A percentile compares a stretch with the other conserved stretches of the same genome.
Conservation (phyloP, 2,797 vertebrate species). For the Rousettus madagascariensis region DNA sequence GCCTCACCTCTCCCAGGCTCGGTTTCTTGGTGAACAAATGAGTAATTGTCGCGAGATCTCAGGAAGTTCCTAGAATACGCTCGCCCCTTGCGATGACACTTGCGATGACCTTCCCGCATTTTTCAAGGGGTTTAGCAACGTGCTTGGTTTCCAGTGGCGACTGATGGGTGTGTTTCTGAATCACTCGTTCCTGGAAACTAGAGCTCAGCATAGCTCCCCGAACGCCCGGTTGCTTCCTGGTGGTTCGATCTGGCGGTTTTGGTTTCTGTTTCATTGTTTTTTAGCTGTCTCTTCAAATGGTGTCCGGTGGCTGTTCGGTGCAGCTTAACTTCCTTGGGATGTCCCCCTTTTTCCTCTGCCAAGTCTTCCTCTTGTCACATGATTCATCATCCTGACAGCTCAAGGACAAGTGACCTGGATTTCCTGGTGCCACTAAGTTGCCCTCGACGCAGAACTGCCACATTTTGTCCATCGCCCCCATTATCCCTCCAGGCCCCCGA, state of each 20-base stretch:
- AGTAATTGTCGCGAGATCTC: rapidly evolving
- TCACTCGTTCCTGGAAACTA: not conserved
- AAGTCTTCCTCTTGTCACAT: rapidly evolving
- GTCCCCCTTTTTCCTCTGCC: not conserved
- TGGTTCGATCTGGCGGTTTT: not conserved
- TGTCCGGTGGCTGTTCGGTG: rapidly evolving
- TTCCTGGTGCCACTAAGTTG: rapidly evolving
- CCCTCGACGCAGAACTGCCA: not conserved
- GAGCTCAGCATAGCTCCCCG: not conserved
- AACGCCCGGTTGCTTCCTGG: not conserved
- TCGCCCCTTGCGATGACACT: rapidly evolving
- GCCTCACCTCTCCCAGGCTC: not conserved
- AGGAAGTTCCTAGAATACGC: not conserved
- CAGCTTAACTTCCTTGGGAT: not conserved
- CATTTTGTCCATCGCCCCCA: rapidly evolving
- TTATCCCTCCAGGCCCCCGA: not conserved
- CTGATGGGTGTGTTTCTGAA: rapidly evolving
- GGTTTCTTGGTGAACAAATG: not conserved
- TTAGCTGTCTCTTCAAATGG: not conserved
- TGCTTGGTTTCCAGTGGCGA: not conserved
- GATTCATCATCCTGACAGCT: not conserved
- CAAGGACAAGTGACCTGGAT: no score
- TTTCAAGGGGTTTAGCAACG: not conserved
- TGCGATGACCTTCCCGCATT: rapidly evolving
- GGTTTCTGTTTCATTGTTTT: not conserved